Evolutionary conservation across 2,113 vertebrate species (phyloP), one percentile per base, ranked within the genome.

Genomic region (Riparia riparia): DNA sequence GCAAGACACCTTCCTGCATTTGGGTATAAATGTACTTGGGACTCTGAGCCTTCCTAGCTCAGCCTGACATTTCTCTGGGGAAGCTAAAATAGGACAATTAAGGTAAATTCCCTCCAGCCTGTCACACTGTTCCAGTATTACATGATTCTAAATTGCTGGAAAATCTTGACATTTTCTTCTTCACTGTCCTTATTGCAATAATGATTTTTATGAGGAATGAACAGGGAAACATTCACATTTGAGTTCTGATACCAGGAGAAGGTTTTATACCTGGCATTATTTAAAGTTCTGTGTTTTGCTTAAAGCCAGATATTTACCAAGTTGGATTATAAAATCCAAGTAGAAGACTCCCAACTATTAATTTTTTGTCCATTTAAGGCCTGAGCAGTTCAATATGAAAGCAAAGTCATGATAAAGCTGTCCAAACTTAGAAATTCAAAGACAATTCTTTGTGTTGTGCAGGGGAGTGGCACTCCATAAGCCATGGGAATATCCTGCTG

Each of bases 61-160:
- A 69, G 70, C 53, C 78, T 80, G 21, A 21, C 51, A 47, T 84
- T 82, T 70, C 73, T 86, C 72, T 60, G 72, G 72, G 64, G 49
- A 71, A 77, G 31, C 60, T 81, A 64, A 88, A 95, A 56, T 56
- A 93, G 76, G 83, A 58, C 73, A 94, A 73, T 88, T 86, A 70
- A 61, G 60, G 50, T 86, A 89, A 92, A 58, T 7, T 69, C 41
- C 60, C 17, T 91, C 21, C 70, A 78, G 19, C 66, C 77, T 95
- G 56, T 86, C 77, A 41, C 44, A 14, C 56, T 84, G 28, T 81
- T 89, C 51, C 83, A 64, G 12, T 77, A 66, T 81, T 74, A 32
- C 5, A 60, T 32, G 63, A 31, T 66, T 92, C 42, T 44, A 79
- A 86, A 93, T 63, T 68, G 73, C 65, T 89, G 77, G 56, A 87